Percentiles rank a stretch among this genome's conserved stretches.
phyloP scores from a whole-genome alignment of 2,888 invertebrate genomes.

The Synergus itoensis region DNA sequence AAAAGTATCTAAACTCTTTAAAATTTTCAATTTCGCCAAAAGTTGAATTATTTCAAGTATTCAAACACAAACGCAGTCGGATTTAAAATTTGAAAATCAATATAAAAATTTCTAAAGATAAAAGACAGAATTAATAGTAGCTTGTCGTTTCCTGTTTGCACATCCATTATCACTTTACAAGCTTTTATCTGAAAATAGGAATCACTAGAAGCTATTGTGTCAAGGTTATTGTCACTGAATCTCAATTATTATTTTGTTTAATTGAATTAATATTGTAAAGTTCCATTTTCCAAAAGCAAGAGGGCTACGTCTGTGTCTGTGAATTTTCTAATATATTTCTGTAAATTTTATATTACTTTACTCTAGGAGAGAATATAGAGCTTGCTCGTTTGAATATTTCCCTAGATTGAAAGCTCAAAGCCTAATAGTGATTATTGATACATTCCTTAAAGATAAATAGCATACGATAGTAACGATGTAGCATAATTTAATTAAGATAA shows the following conservation, averaged over 20 bases:
- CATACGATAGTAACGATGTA: conserved; percentile 6
- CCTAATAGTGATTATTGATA: conserved; percentile 40
- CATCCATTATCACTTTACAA: not conserved
- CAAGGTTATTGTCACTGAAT: conserved; percentile 2
- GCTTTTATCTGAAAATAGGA: not conserved
- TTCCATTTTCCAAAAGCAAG: conserved; percentile 8
- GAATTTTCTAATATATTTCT: conserved; percentile 9
- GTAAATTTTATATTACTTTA: conserved; percentile 3
- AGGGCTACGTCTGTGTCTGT: not conserved
- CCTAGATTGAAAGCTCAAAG: conserved; percentile 36
- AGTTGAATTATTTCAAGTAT: not conserved
- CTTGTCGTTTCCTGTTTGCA: not conserved
- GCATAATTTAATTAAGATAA: not conserved
- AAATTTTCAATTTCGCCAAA: not conserved
- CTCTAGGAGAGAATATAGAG: conserved; percentile 7
- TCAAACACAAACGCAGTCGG: not conserved
- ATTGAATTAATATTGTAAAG: not conserved
- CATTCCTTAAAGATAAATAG: conserved; percentile 31
- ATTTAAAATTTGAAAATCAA: not conserved
- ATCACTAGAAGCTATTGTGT: not conserved
- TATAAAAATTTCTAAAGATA: not conserved
- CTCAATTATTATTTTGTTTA: not conserved
- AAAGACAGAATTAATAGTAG: not conserved
- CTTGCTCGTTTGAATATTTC: conserved; percentile 19
- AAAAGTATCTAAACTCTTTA: not conserved